These are phyloP conservation scores for Rhyacophila brunnea DNA, from an alignment of 1,140 invertebrate species.

Conservation along the genomic window DNA sequence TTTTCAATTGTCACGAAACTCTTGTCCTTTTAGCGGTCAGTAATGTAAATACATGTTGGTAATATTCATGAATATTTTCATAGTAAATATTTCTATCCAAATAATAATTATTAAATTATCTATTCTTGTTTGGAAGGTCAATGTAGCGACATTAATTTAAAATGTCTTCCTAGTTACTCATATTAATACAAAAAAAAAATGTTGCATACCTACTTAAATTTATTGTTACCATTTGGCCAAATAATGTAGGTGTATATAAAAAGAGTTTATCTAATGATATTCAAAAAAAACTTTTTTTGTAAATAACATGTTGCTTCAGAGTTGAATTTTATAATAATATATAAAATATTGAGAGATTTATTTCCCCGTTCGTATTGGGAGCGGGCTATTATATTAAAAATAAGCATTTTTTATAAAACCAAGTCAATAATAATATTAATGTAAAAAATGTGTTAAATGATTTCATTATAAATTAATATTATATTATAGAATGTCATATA, in stretches of 20 bases:
- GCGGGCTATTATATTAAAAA: conserved; percentile 7
- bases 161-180: conserved; percentile 26
- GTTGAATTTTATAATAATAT: conserved; percentile 23
- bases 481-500: too few relatives aligned
- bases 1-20: too few relatives aligned
- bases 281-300: conserved; percentile 14
- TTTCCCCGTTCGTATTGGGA: conserved; percentile 5
- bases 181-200: conserved; percentile 4
- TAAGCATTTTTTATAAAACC: conserved; percentile 25
- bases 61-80: too few relatives aligned
- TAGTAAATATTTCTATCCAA: too few relatives aligned
- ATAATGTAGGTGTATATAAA: conserved; percentile 23
- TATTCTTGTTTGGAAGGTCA: conserved; percentile 6
- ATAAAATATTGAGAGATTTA: conserved; percentile 10
- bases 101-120: background rate
- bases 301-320: conserved; percentile 26
- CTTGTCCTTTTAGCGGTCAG: background rate
- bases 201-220: conserved; percentile 21
- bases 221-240: conserved; percentile 30
- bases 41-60: background rate
- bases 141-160: conserved; percentile 13
- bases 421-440: conserved; percentile 29
- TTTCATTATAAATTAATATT: background rate
- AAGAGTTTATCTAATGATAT: conserved; percentile 18
- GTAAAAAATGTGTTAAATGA: conserved; percentile 18